Conservation (phyloP, 2,113 vertebrate species). For the Ptychochromis oligacanthus region DNA sequence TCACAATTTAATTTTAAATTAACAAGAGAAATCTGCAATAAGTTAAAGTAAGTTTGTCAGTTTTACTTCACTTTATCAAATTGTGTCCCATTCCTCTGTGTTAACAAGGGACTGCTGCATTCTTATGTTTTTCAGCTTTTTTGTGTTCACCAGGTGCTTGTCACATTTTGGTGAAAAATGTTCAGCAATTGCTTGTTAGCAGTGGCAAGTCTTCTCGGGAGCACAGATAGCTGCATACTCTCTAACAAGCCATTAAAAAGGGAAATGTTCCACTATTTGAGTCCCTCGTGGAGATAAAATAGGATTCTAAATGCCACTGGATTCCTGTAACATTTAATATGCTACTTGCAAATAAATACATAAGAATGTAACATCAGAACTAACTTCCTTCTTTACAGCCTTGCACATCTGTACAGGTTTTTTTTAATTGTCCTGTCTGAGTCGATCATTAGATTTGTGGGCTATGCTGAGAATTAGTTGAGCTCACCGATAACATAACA, state of each 20-base stretch:
- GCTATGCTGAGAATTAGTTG: background rate
- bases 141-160: conserved; percentile 21
- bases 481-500: background rate
- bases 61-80: background rate
- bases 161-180: conserved; percentile 34
- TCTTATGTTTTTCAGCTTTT: conserved; percentile 14
- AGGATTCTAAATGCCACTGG: conserved; percentile 25
- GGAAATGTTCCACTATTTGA: conserved; percentile 4
- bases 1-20: background rate
- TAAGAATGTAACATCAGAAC: background rate
- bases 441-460: background rate
- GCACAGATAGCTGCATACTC: conserved; percentile 8
- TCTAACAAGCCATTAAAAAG: conserved; percentile 62
- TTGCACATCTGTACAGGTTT: background rate
- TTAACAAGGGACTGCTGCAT: background rate
- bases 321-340: conserved; percentile 2
- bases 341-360: conserved; percentile 7
- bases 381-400: background rate
- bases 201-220: background rate
- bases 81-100: background rate
- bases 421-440: background rate
- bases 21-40: conserved; percentile 1
- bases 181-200: conserved; percentile 45
- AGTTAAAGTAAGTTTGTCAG: conserved; percentile 6
- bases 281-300: conserved; percentile 23